These are phyloP conservation scores for Acanthurus leucopareius DNA, from an alignment of 2,797 vertebrate genomes.

Conservation along the genomic window DNA sequence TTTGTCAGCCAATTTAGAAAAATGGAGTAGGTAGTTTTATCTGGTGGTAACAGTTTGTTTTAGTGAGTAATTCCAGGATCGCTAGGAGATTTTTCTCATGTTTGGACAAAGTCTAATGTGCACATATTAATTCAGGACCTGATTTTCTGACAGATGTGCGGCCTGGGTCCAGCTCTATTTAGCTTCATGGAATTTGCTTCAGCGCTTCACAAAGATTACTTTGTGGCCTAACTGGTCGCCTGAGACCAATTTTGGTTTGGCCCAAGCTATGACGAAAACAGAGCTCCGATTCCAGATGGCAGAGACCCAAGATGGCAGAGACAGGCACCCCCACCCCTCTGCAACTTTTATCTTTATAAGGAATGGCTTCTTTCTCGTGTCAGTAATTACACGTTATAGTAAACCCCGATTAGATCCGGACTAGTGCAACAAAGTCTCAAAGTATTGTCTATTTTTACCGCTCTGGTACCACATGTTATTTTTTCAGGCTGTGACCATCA, in stretches of 20 bases:
- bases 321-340: slow-evolving; percentile 49
- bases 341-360: slow-evolving; percentile 75
- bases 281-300: slow-evolving; percentile 73
- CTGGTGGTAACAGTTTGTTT: slow-evolving; percentile 43
- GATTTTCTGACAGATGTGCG: slow-evolving; percentile 72
- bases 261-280: slow-evolving; percentile 73
- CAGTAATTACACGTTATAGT: slow-evolving; percentile 53
- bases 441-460: slow-evolving; percentile 69
- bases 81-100: slow-evolving; percentile 49
- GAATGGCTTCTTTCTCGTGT: slow-evolving; percentile 57
- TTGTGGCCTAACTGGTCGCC: slow-evolving; percentile 74
- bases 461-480: slow-evolving; percentile 51
- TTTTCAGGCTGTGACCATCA: slow-evolving; percentile 51
- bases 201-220: slow-evolving; percentile 77
- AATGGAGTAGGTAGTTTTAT: slow-evolving; percentile 26
- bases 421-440: slow-evolving; percentile 42
- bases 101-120: slow-evolving; percentile 55
- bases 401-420: slow-evolving; percentile 40
- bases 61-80: slow-evolving; percentile 38
- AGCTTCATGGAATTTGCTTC: slow-evolving; percentile 74
- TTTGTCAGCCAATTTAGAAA: slow-evolving; percentile 28
- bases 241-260: slow-evolving; percentile 85
- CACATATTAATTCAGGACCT: slow-evolving; percentile 59
- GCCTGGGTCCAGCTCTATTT: slow-evolving; percentile 70
- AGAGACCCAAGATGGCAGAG: slow-evolving; percentile 71